Base-by-base conservation (phyloP, 2,797 vertebrate genomes). In the Notolepis coatsorum region DNA sequence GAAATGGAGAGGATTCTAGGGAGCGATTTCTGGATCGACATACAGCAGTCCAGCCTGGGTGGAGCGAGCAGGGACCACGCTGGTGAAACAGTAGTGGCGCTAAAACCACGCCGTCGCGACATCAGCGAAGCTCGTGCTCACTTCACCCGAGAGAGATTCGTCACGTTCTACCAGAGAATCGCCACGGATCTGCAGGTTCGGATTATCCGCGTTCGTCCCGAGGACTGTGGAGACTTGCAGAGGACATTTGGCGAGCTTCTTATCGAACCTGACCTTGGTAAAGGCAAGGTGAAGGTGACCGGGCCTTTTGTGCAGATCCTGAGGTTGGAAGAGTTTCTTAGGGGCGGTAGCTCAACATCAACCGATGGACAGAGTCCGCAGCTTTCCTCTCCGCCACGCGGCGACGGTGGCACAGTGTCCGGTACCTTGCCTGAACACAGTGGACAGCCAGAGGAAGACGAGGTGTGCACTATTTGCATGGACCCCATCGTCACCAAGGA, bases 391-490 rank as follows among this genome's bases (percentile, higher is more conserved):
- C 12, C 15, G 23, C 18, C 8, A 21, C 17, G 0, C 12, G n/a
- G 2, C 0, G 2, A 66, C 33, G 33, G 10, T 13, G 10, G 2
- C 5, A 24, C 37, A 24, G 12, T 15, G 2, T 42, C 24, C 0
- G 43, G 13, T 41, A 17, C 57, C 2, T 60, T 60, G 3, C n/a
- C 49, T 3, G 5, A 24, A 9, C 59, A 3, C 18, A 45, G 42
- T 8, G 58, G 47, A 41, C 42, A 55, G 24, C n/a, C 18, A 1
- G 68, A 46, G 33, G 43, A 81, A 18, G 71, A 82, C 0, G 87
- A 91, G 21, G 39, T 30, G 0, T 94, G 93, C 78, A 79, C 87
- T 0, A 93, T 94, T 74, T 94, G 93, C 67, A 83, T 93, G 82
- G 91, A 93, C 4, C 9, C 15, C 2, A 84, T 93, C 17, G 12